These are phyloP conservation scores for Nesidiocoris tenuis DNA, from an alignment of 2,888 invertebrate genomes.

Conservation along the genomic window DNA sequence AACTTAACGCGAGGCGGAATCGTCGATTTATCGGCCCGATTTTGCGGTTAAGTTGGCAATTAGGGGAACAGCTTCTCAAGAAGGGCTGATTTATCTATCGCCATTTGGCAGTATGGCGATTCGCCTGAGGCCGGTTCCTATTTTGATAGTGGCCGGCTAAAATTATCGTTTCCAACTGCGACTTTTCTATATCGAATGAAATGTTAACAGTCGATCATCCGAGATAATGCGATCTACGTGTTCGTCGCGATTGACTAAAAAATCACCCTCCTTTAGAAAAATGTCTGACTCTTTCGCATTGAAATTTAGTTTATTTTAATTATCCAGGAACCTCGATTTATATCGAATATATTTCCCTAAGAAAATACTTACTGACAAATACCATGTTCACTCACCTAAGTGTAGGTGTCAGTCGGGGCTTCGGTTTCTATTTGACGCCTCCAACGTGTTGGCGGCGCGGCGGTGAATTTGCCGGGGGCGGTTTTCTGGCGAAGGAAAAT, in stretches of 20 bases:
- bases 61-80: not conserved
- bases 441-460: slow-evolving; percentile 6
- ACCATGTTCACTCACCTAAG: slow-evolving; percentile 21
- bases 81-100: not conserved
- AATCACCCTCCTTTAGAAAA: not conserved
- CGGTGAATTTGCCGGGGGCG: not conserved
- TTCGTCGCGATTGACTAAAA: not conserved
- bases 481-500: not conserved
- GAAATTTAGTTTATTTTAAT: no score
- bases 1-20: not conserved
- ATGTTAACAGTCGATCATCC: no score
- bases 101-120: not conserved
- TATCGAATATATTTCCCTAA: not conserved
- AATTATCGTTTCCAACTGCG: no score
- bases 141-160: no score
- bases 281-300: not conserved
- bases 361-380: not conserved
- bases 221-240: not conserved
- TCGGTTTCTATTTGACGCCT: slow-evolving; percentile 36
- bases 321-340: no score
- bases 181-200: no score
- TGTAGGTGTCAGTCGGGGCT: slow-evolving; percentile 33
- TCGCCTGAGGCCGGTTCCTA: no score
- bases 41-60: not conserved
- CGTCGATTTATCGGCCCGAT: not conserved